Evolutionary conservation across 1,140 invertebrate genomes (phyloP), one percentile per base, ranked within the genome.

Genomic region (Calosoma granatense): DNA sequence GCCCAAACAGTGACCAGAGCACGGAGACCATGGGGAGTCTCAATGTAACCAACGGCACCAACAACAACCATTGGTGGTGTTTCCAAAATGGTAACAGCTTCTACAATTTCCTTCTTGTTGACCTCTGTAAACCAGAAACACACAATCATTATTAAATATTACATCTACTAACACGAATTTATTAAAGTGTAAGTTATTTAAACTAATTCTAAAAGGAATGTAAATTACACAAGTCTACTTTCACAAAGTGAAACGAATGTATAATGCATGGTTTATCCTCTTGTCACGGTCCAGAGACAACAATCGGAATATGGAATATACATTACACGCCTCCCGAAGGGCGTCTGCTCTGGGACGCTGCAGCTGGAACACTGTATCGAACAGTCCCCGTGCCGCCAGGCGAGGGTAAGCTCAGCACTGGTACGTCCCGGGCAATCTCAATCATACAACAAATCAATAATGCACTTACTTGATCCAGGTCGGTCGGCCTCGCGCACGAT

Each of bases 31-130:
- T 91, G 90, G 22, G 97, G 97, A 58, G 97, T 99, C 71, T 98
- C 93, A 65, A 99, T 97, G 76, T 99, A 99, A 51, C 97, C 97
- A 68, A 97, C 92, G 65, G 95, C 86, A 68, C 97, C 97, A 65
- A 99, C 94, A 62, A 95, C 83, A 53, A 98, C 84, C 92, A 99
- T 95, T 36, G 97, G 97, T 59, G 97, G 97, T 17, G 97, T 90
- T 79, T 99, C 97, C 60, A 99, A 77, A 70, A 99, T 91, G 30
- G 97, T 99, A 1, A 99, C 97, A 54, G 94, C 93, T 73, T 99
- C 97, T 4, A 99, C 95, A 62, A 99, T 94, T 79, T 99, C 97
- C 74, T 99, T 99, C 79, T 99, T 99, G 81, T 99, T 98, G 20
- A 98, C 88, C 83, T 99, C 95, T 95, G 72, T 51, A 77, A 72